A percentile compares a stretch with the other conserved stretches of the same genome.
phyloP scores from a whole-genome alignment of 2,888 invertebrate genomes.

The Nymphalis polychloros region DNA sequence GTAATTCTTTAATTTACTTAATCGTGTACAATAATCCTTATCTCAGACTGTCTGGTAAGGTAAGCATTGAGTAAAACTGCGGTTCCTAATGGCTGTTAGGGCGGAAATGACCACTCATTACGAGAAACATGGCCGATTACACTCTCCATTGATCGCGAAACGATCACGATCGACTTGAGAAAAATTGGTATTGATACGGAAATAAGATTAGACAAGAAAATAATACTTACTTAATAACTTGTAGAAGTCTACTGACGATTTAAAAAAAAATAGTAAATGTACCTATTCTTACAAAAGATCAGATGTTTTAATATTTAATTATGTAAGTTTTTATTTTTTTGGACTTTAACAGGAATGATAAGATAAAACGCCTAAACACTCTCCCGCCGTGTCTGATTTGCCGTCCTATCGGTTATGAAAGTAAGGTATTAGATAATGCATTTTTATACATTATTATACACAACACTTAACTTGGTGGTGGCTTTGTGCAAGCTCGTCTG shows the following conservation, averaged over 20 bases:
- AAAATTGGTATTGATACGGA: conserved; percentile 20
- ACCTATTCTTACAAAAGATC: too few relatives aligned
- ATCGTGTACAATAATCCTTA: neutral
- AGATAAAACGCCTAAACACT: too few relatives aligned
- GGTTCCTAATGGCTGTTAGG: conserved; percentile 23
- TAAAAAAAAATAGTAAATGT: neutral
- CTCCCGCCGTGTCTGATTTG: too few relatives aligned
- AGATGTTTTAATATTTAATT: too few relatives aligned
- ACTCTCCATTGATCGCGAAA: conserved; percentile 54
- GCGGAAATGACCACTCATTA: conserved; percentile 37
- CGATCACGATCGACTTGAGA: conserved; percentile 35
- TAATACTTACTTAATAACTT: neutral
- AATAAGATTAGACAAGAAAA: conserved; percentile 1
- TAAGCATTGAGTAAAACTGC: conserved; percentile 31
- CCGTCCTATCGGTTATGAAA: too few relatives aligned
- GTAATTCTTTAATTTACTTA: neutral
- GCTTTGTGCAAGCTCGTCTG: too few relatives aligned
- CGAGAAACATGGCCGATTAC: conserved; percentile 45
- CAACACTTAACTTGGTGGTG: too few relatives aligned
- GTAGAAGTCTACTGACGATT: neutral
- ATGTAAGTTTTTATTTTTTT: too few relatives aligned
- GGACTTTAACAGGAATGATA: too few relatives aligned
- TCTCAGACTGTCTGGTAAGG: conserved; percentile 11
- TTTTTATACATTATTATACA: too few relatives aligned
- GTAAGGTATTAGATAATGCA: too few relatives aligned